Evolutionary conservation across 1,140 invertebrate species (phyloP).

Genomic region (Diorhabda elongata): DNA sequence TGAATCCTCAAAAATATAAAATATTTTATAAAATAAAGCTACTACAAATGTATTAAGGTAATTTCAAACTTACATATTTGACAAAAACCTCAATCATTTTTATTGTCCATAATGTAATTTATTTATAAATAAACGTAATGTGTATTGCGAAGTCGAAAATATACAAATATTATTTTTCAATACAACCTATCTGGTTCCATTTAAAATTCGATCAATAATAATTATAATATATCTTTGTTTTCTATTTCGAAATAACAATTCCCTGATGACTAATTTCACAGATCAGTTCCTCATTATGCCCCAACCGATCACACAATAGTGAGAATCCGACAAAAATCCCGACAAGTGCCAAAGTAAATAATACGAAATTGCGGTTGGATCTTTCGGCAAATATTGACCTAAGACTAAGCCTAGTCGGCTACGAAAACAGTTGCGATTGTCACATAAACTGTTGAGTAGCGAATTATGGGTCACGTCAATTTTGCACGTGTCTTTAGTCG

Average conservation of each 20-base stretch:
- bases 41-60: too few relatives aligned
- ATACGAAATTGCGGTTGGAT: slow-evolving; percentile 17
- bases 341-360: slow-evolving; percentile 17
- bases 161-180: too few relatives aligned
- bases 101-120: too few relatives aligned
- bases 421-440: slow-evolving; percentile 15
- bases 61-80: too few relatives aligned
- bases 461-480: slow-evolving; percentile 6
- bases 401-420: slow-evolving; percentile 4
- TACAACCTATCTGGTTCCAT: too few relatives aligned
- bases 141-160: too few relatives aligned
- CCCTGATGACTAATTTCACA: not conserved
- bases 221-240: too few relatives aligned
- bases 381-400: slow-evolving; percentile 19
- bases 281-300: not conserved
- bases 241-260: not conserved
- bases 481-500: slow-evolving; percentile 14
- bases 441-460: not conserved
- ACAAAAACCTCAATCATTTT: too few relatives aligned
- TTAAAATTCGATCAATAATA: too few relatives aligned
- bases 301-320: not conserved
- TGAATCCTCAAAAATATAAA: too few relatives aligned
- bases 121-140: too few relatives aligned
- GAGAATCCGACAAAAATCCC: not conserved
- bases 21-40: too few relatives aligned